Base-by-base conservation (phyloP, 2,797 vertebrate genomes). In the Carcharodon carcharias region DNA sequence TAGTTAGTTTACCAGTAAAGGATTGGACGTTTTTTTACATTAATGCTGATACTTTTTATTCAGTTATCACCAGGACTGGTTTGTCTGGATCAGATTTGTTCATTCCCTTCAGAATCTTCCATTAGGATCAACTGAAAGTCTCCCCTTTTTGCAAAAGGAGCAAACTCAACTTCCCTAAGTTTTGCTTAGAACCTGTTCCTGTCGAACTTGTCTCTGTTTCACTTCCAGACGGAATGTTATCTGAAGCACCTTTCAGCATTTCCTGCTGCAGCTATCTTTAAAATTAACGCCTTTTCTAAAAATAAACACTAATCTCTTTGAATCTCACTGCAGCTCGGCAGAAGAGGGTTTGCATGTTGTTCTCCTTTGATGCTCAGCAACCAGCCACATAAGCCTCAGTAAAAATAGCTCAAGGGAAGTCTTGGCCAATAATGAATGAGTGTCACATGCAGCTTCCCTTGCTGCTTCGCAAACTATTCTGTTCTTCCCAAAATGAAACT, bases 191-290 rank as follows among this genome's bases (percentile, higher is more conserved):
- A 40, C 61, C 61, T 40, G 35, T 65, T 65, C 35, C 6, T 3
- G 9, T 92, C 2, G 0, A 40, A 58, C 91, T 91, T 61, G 56
- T n/a, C 31, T 8, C n/a, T 4, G 14, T 12, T 93, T 67, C 35
- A 93, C n/a, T 93, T 67, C 63, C 26, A 5, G 1, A 16, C 23
- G 2, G n/a, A 45, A 26, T 89, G 18, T 45, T n/a, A 23, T 21
- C 18, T 45, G 35, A 63, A 93, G 63, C 63, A 67, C 4, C 8
- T 67, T 26, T 45, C 8, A 28, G 61, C 63, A 67, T 23, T 93
- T 93, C 63, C 91, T 93, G 91, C 91, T 93, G 63, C 23, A 21
- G 91, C 89, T n/a, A 35, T 93, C 91, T 93, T 45, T n/a, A 45
- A 93, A 67, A 45, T 40, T 26, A 45, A 23, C 63, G 67, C 3